Conservation (phyloP, 1,140 invertebrate genomes). For the Rhynchophorus ferrugineus region DNA sequence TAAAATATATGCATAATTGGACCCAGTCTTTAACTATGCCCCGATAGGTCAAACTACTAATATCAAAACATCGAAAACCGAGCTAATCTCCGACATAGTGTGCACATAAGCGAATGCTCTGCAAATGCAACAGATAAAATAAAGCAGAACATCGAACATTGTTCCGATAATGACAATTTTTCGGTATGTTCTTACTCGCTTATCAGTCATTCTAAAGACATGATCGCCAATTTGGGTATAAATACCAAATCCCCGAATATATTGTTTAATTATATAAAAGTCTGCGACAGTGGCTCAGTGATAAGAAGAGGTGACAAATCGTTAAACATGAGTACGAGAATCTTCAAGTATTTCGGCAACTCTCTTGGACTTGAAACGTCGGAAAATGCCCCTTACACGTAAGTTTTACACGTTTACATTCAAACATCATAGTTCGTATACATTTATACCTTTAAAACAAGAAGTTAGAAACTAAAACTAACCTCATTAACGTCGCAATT, state of each 20-base stretch:
- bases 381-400: slow-evolving; percentile 16
- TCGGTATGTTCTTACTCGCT: not conserved
- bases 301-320: not conserved
- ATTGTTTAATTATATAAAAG: slow-evolving; percentile 11
- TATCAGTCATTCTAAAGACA: slow-evolving; percentile 17
- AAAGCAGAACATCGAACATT: not conserved
- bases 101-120: not conserved
- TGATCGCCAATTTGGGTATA: slow-evolving; percentile 20
- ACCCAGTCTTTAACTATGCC: too few relatives aligned
- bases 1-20: too few relatives aligned
- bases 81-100: not conserved
- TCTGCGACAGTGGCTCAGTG: slow-evolving; percentile 11
- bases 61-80: not conserved
- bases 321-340: slow-evolving; percentile 12
- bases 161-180: slow-evolving; percentile 5
- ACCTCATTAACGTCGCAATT: too few relatives aligned
- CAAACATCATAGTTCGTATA: too few relatives aligned
- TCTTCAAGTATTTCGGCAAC: slow-evolving; percentile 7
- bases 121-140: not conserved
- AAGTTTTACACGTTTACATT: too few relatives aligned
- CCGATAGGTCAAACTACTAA: not conserved
- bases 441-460: too few relatives aligned
- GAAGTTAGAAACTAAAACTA: too few relatives aligned
- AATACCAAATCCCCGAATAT: slow-evolving; percentile 11
- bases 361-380: slow-evolving; percentile 7